Evolutionary conservation across 37 sponge, comb jelly and placozoan species (phyloP), one percentile per base, ranked within the genome.

Genomic region (Amphimedon queenslandica): DNA sequence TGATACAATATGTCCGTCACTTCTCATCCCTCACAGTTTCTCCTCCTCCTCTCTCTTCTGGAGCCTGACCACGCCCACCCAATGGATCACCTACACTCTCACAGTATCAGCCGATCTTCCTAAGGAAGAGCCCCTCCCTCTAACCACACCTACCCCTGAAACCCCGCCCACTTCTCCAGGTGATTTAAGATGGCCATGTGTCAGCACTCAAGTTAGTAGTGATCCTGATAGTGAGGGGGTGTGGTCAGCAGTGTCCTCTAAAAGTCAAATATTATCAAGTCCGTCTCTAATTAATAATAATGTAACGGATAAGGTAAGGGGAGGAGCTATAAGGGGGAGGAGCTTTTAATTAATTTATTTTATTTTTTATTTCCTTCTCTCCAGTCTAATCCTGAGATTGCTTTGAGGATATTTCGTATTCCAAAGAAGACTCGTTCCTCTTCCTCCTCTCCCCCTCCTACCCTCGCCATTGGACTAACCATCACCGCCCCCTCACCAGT

Each of bases 21-120:
- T 32, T 13, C 82, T 90, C 27, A 37, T 90, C 1, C 90, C 90
- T 2, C 63, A 84, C 71, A 67, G 75, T 25, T 90, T 66, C 78
- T 75, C 43, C 82, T 57, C 80, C 21, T 73, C 71, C 5, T 64
- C 69, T 53, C 64, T 72, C 37, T 90, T 84, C 67, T 90, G 91
- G 91, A 79, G 70, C 58, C 47, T 73, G 18, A 37, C 13, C 0
- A 11, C 55, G 35, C 91, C 91, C n/a, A 13, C 41, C 33, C 16
- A 2, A 31, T 8, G 56, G 23, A 57, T 38, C 21, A 72, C 58
- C 25, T 90, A 90, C 79, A 85, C 88, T 16, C 74, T 90, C 41
- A 74, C 75, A 30, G 51, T 90, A 0, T 1, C 51, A 21, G 73
- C 80, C n/a, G 27, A 11, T 25, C 61, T 25, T n/a, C 80, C 85